phyloP scores from a whole-genome alignment of 2,888 invertebrate genomes.

The Drosophila peninsularis region DNA sequence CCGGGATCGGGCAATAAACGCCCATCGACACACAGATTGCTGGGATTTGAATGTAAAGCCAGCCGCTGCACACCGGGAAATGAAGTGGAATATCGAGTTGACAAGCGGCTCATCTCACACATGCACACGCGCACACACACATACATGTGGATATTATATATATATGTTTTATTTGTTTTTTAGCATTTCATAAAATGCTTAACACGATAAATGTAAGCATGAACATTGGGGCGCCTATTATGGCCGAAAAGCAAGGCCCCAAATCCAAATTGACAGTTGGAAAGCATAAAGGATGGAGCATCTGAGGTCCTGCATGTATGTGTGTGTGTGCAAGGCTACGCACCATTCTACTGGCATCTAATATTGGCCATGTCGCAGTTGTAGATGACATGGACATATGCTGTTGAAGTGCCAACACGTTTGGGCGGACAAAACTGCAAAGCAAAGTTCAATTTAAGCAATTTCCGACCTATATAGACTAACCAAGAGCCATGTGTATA shows the following conservation, averaged over 20 bases:
- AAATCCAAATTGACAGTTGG: conserved; percentile 36
- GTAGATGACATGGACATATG: conserved; percentile 35
- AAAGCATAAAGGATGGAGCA: conserved; percentile 40
- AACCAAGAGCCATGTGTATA: background rate
- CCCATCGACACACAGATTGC: conserved; percentile 24
- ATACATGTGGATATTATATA: background rate
- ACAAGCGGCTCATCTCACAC: conserved; percentile 21
- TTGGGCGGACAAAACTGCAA: conserved; percentile 23
- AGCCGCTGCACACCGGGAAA: conserved; percentile 55
- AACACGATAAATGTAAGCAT: conserved; percentile 28
- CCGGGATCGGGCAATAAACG: conserved; percentile 40
- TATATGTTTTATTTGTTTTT: conserved; percentile 9
- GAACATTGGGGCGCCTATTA: conserved; percentile 35
- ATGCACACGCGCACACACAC: background rate
- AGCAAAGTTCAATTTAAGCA: conserved; percentile 40
- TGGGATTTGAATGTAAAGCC: conserved; percentile 46
- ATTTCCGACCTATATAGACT: conserved; percentile 12
- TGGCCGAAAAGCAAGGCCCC: conserved; percentile 27
- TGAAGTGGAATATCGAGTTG: conserved; percentile 71
- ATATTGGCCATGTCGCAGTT: conserved; percentile 40
- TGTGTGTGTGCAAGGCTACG: conserved; percentile 1
- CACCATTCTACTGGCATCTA: conserved; percentile 22
- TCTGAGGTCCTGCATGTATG: background rate
- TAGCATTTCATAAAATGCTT: conserved; percentile 59
- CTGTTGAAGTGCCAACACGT: conserved; percentile 15